These are phyloP conservation scores for Pipistrellus pipistrellus DNA, from an alignment of 2,797 vertebrate species.

Conservation along the genomic window DNA sequence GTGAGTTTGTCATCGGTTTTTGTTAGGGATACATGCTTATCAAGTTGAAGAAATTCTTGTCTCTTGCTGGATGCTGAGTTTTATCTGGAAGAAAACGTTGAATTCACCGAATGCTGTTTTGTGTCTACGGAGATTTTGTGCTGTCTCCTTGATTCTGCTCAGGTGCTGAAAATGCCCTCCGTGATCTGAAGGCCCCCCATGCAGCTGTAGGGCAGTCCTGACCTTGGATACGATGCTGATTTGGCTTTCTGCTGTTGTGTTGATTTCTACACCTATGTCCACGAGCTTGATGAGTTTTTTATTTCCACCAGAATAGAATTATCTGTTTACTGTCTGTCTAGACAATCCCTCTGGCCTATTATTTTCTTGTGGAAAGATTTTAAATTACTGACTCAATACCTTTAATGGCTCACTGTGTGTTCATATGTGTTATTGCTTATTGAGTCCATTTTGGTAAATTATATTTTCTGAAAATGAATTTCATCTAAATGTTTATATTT, in stretches of 20 bases:
- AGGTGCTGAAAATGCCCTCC: neutral
- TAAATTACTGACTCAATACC: neutral
- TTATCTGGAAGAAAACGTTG: neutral
- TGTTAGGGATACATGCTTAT: neutral
- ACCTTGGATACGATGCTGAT: neutral
- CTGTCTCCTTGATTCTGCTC: neutral
- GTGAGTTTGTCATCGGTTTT: neutral
- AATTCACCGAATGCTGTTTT: too few species aligned
- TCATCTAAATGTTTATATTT: constrained; percentile 42
- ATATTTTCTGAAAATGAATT: constrained; percentile 18
- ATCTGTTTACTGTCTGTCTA: neutral
- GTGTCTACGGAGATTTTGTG: neutral
- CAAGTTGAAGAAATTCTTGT: neutral
- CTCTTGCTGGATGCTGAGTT: neutral
- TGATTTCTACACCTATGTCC: neutral
- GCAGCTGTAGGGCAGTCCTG: neutral
- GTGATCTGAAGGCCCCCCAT: neutral
- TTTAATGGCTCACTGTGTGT: neutral
- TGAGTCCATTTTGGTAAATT: neutral
- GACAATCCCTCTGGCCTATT: neutral
- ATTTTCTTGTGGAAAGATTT: neutral
- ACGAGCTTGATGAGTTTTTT: neutral
- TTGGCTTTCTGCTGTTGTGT: neutral
- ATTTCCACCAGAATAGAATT: neutral
- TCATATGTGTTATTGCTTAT: neutral